Evolutionary conservation across 2,888 invertebrate genomes (phyloP).

Genomic region (Protophormia terraenovae): DNA sequence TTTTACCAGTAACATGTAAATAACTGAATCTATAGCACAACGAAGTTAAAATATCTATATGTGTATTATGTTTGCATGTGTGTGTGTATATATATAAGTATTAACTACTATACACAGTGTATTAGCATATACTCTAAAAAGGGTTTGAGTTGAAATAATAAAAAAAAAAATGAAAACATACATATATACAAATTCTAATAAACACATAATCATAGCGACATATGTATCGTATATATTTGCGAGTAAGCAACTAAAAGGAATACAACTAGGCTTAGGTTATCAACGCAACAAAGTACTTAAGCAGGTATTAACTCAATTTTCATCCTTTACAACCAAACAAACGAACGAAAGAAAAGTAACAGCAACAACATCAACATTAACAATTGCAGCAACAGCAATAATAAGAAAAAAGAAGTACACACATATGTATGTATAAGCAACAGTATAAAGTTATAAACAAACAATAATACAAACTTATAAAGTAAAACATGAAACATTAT

Average conservation of each 20-base stretch:
- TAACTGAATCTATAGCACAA: slow-evolving; percentile 40
- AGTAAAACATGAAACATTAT: slow-evolving; percentile 21
- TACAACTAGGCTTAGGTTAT: slow-evolving; percentile 57
- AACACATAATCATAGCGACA: neutral
- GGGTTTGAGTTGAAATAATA: neutral
- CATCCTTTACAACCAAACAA: slow-evolving; percentile 48
- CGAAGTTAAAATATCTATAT: neutral
- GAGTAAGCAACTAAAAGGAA: slow-evolving; percentile 41
- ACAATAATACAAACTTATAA: neutral
- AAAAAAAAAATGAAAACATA: neutral
- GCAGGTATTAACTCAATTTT: slow-evolving; percentile 67
- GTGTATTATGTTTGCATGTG: neutral
- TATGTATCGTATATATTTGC: too few relatives aligned
- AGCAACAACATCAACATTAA: neutral
- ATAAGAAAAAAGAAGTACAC: neutral
- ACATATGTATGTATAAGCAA: neutral
- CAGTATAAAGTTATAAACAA: slow-evolving; percentile 8
- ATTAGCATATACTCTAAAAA: slow-evolving; percentile 14
- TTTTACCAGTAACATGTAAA: slow-evolving; percentile 50
- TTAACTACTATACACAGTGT: slow-evolving; percentile 4
- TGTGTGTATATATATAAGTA: neutral
- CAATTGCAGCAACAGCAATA: neutral
- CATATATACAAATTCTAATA: neutral
- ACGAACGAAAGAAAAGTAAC: neutral
- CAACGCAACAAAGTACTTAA: slow-evolving; percentile 65